A percentile compares a stretch with the other conserved stretches of the same genome.
These are phyloP conservation scores for Allolobophora icterica DNA, from an alignment of 2,888 invertebrate species.

Conservation along the genomic window DNA sequence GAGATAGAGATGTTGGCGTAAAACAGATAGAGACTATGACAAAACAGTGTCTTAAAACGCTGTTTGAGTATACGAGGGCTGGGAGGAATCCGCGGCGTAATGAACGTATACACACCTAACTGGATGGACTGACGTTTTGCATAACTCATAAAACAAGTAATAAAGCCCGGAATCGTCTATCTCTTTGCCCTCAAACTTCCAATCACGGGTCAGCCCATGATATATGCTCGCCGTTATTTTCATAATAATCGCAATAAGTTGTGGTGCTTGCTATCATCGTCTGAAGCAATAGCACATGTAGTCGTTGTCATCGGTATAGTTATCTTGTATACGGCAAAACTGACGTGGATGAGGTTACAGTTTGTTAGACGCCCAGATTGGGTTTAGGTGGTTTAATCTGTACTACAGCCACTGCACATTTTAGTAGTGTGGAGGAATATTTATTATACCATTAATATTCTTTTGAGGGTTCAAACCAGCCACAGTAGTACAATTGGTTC, in stretches of 20 bases:
- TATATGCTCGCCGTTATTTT: not conserved
- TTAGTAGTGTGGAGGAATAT: too few species aligned
- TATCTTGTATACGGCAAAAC: not conserved
- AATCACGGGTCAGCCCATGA: not conserved
- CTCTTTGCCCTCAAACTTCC: not conserved
- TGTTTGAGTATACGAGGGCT: not conserved
- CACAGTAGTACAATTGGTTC: too few species aligned
- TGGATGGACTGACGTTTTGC: not conserved
- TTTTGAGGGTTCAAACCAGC: too few species aligned
- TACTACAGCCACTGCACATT: too few species aligned
- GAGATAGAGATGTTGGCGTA: not conserved
- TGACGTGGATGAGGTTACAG: too few species aligned
- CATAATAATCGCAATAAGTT: slow-evolving; percentile 7
- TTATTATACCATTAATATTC: too few species aligned
- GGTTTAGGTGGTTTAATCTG: too few species aligned
- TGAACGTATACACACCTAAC: not conserved
- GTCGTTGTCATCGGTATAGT: not conserved
- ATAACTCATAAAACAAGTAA: not conserved
- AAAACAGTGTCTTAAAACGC: too few species aligned
- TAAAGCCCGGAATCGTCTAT: not conserved
- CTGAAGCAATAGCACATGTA: not conserved
- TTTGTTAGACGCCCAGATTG: too few species aligned
- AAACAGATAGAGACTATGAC: not conserved
- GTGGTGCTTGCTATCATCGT: not conserved
- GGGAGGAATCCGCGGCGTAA: not conserved